Evolutionary conservation across 2,797 vertebrate species (phyloP).

Genomic region (Sciurus vulgaris): DNA sequence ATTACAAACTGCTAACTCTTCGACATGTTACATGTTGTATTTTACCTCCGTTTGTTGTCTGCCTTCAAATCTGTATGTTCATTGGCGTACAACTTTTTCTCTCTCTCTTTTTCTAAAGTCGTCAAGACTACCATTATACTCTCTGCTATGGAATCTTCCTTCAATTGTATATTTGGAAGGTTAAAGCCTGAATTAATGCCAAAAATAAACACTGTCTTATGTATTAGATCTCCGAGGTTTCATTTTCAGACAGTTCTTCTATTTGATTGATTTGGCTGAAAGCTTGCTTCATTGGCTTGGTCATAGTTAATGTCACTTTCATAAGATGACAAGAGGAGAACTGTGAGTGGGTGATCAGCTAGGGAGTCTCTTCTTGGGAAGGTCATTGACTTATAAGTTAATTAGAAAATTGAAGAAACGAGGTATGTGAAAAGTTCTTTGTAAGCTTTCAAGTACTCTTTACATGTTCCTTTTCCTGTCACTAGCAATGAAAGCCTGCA

Average conservation of each 20-base stretch:
- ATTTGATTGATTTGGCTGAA: slow-evolving; percentile 14
- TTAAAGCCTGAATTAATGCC: neutral
- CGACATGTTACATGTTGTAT: neutral
- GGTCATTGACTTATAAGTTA: slow-evolving; percentile 48
- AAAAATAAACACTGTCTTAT: neutral
- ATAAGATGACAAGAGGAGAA: neutral
- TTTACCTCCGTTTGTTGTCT: neutral
- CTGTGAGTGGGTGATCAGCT: neutral
- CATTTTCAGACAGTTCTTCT: neutral
- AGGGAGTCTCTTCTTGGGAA: slow-evolving; percentile 3
- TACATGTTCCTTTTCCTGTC: slow-evolving; percentile 11
- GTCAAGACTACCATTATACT: neutral
- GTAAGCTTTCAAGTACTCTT: neutral
- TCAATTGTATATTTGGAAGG: neutral
- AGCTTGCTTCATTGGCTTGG: neutral
- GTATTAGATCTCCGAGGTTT: slow-evolving; percentile 4
- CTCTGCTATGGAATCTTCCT: neutral
- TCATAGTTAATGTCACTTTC: slow-evolving; percentile 20
- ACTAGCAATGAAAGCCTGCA: neutral
- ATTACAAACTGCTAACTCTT: neutral
- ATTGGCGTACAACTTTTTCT: neutral
- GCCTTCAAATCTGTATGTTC: neutral
- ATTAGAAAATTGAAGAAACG: slow-evolving; percentile 43
- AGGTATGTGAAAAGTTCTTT: slow-evolving; percentile 27
- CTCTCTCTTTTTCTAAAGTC: neutral